Conservation (phyloP, 1,140 invertebrate genomes). For the Zaprionus davidi region DNA sequence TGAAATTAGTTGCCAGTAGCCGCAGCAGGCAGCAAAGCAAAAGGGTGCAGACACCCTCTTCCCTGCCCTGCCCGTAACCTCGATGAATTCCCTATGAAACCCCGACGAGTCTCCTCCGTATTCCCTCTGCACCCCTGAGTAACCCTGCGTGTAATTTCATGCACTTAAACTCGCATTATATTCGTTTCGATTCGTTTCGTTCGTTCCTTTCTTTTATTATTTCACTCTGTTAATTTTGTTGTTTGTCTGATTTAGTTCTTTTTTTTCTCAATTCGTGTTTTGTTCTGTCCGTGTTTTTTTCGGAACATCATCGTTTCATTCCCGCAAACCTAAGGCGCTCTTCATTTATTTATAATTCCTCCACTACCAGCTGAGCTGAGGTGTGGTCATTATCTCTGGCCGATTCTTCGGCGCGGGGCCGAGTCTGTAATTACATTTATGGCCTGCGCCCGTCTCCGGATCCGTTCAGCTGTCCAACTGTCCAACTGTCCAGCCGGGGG, state of each 20-base stretch:
- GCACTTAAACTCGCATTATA: slow-evolving; percentile 82
- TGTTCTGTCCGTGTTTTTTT: slow-evolving; percentile 35
- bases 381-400: slow-evolving; percentile 69
- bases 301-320: slow-evolving; percentile 67
- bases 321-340: slow-evolving; percentile 58
- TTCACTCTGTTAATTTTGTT: slow-evolving; percentile 73
- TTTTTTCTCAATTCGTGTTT: slow-evolving; percentile 7
- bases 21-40: slow-evolving; percentile 35
- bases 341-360: slow-evolving; percentile 49
- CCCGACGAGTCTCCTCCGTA: background rate
- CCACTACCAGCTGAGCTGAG: slow-evolving; percentile 50
- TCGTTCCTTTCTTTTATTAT: background rate
- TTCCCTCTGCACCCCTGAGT: background rate
- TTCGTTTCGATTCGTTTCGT: slow-evolving; percentile 35
- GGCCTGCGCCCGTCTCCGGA: slow-evolving; percentile 28
- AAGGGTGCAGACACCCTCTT: slow-evolving; percentile 54
- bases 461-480: background rate
- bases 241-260: slow-evolving; percentile 73
- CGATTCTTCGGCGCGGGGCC: slow-evolving; percentile 50
- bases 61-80: background rate
- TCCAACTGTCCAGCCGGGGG: slow-evolving; percentile 26
- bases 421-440: slow-evolving; percentile 73
- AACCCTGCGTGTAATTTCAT: slow-evolving; percentile 68
- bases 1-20: slow-evolving; percentile 56
- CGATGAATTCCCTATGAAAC: background rate